phyloP scores from a whole-genome alignment of 2,113 vertebrate species.

The Neogale vison region DNA sequence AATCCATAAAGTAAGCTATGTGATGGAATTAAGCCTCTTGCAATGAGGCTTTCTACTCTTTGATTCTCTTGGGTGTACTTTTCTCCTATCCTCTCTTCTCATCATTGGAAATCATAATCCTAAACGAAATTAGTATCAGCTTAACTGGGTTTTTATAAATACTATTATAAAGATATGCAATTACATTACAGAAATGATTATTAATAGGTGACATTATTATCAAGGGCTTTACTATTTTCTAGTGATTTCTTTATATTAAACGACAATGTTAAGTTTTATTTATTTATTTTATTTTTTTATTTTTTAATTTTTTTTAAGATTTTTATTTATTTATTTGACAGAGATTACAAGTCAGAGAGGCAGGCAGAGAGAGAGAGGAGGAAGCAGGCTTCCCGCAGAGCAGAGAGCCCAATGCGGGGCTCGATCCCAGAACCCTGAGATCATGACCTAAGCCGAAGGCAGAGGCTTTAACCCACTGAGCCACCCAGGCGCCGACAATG shows the following conservation, averaged over 20 bases:
- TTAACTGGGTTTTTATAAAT: not conserved
- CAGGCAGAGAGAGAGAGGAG: too few relatives aligned
- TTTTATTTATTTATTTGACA: too few relatives aligned
- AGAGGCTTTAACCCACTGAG: too few relatives aligned
- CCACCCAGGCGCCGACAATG: too few relatives aligned
- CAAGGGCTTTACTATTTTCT: not conserved
- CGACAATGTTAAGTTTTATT: not conserved
- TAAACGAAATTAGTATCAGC: not conserved
- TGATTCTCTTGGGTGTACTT: not conserved
- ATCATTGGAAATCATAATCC: not conserved
- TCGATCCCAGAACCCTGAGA: too few relatives aligned
- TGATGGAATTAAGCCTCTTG: not conserved
- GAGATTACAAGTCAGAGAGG: too few relatives aligned
- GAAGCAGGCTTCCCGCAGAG: too few relatives aligned
- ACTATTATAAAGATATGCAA: not conserved
- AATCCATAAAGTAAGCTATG: not conserved
- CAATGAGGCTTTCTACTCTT: not conserved
- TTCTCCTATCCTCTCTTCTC: not conserved
- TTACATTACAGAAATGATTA: not conserved
- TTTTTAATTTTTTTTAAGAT: too few relatives aligned
- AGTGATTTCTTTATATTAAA: constrained; percentile 1
- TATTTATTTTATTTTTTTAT: too few relatives aligned
- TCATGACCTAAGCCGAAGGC: too few relatives aligned
- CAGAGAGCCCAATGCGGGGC: too few relatives aligned
- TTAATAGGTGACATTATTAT: not conserved